phyloP scores from a whole-genome alignment of 2,888 invertebrate species.

The Eristalis tenax region DNA sequence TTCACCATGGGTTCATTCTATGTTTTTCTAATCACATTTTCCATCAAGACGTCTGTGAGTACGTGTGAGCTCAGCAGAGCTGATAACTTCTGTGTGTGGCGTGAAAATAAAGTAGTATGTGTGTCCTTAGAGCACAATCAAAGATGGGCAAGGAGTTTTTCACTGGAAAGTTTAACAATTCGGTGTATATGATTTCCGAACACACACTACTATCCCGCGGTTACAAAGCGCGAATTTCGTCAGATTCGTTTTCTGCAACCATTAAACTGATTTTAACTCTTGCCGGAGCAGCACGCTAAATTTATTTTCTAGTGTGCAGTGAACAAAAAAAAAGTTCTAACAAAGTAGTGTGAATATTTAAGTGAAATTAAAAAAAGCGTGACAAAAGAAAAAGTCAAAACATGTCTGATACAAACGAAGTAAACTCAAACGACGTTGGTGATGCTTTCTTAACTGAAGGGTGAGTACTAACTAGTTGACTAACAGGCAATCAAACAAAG shows the following conservation, averaged over 20 bases:
- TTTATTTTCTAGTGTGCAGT: not conserved
- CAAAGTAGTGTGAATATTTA: not conserved
- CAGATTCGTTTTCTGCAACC: not conserved
- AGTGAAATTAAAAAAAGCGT: not conserved
- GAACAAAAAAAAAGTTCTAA: not conserved
- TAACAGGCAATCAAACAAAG: not conserved
- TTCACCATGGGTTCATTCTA: too few species aligned
- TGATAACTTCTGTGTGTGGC: too few species aligned
- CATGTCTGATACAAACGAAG: constrained; percentile 50
- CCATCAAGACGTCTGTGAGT: too few species aligned
- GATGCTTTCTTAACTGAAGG: constrained; percentile 67
- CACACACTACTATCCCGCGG: not conserved
- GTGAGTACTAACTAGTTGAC: constrained; percentile 24
- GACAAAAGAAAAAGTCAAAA: not conserved
- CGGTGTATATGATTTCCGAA: too few species aligned
- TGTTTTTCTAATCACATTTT: too few species aligned
- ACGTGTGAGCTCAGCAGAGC: too few species aligned
- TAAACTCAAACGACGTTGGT: constrained; percentile 60
- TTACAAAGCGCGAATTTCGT: not conserved
- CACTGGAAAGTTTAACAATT: too few species aligned
- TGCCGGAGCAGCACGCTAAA: not conserved
- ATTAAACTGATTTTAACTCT: not conserved
- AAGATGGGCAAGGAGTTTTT: too few species aligned
- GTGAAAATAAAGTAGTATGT: too few species aligned
- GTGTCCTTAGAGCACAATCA: too few species aligned